Conservation (phyloP, 1,140 invertebrate genomes). For the Lepidurus packardi region DNA sequence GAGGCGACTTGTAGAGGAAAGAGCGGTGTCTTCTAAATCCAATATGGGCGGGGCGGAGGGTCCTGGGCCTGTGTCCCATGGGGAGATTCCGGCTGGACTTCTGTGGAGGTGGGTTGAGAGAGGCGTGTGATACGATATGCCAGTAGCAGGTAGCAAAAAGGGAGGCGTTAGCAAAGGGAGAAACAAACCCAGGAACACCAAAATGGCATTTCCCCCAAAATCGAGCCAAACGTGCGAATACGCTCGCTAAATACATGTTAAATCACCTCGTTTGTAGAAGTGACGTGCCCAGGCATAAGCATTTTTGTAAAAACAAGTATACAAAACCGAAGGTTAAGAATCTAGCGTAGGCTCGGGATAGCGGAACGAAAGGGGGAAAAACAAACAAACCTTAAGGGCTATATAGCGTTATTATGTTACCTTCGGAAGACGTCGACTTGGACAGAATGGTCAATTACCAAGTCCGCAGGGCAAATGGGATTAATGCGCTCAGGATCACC, state of each 20-base stretch:
- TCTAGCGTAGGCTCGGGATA: not conserved
- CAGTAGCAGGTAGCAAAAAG: no score
- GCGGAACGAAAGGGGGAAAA: not conserved
- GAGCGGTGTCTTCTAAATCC: slow-evolving; percentile 25
- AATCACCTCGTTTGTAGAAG: no score
- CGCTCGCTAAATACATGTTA: no score
- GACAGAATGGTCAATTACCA: slow-evolving; percentile 97
- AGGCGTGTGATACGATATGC: not conserved
- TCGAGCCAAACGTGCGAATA: no score
- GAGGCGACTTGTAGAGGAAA: not conserved
- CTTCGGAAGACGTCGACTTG: slow-evolving; percentile 89
- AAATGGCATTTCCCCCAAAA: no score
- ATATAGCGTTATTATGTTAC: slow-evolving; percentile 51
- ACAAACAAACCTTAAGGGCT: not conserved
- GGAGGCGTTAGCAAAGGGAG: not conserved
- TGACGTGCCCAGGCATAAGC: no score
- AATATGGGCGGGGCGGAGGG: slow-evolving; percentile 3
- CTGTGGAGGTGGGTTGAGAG: slow-evolving; percentile 5
- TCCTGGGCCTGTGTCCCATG: slow-evolving; percentile 16
- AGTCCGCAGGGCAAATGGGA: slow-evolving; percentile 92
- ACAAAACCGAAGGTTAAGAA: no score
- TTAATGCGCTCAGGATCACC: slow-evolving; percentile 92
- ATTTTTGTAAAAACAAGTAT: no score
- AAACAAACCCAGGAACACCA: not conserved
- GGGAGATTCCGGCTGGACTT: not conserved